phyloP scores from a whole-genome alignment of 2,797 vertebrate genomes.

The Halcyon smyrnensis region DNA sequence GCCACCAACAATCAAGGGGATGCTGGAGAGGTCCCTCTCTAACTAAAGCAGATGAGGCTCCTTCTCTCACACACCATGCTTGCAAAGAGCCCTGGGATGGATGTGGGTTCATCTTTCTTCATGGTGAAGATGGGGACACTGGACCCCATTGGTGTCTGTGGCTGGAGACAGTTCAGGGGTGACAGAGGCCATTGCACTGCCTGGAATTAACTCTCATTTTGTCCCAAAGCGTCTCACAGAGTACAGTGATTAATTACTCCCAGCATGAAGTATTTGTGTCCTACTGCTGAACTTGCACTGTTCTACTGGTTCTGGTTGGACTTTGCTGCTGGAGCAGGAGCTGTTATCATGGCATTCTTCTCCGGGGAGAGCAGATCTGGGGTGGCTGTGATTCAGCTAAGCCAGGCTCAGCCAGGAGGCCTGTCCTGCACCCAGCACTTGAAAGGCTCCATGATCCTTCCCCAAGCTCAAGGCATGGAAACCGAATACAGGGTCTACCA shows the following conservation, averaged over 20 bases:
- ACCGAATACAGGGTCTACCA: neutral
- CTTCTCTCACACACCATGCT: neutral
- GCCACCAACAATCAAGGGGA: neutral
- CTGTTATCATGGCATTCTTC: neutral
- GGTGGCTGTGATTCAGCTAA: neutral
- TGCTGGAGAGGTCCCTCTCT: neutral
- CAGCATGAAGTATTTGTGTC: constrained; percentile 11
- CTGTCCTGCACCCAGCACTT: neutral
- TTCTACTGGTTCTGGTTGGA: neutral
- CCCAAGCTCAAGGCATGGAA: neutral
- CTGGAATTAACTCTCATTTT: constrained; percentile 1
- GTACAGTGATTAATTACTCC: constrained; percentile 2
- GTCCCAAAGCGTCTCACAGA: neutral
- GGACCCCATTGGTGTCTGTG: neutral
- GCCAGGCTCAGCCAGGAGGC: neutral
- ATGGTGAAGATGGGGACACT: rapidly evolving
- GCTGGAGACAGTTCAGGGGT: neutral
- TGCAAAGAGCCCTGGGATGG: neutral
- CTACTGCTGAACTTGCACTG: neutral
- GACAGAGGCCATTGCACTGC: neutral
- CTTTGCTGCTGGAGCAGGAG: rapidly evolving
- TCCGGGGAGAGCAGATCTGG: neutral
- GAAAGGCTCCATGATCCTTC: neutral
- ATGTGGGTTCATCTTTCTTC: neutral
- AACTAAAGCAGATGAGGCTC: neutral